Evolutionary conservation across 2,888 invertebrate species (phyloP), one percentile per base, ranked within the genome.

Genomic region (Scaptomyza polygonia): DNA sequence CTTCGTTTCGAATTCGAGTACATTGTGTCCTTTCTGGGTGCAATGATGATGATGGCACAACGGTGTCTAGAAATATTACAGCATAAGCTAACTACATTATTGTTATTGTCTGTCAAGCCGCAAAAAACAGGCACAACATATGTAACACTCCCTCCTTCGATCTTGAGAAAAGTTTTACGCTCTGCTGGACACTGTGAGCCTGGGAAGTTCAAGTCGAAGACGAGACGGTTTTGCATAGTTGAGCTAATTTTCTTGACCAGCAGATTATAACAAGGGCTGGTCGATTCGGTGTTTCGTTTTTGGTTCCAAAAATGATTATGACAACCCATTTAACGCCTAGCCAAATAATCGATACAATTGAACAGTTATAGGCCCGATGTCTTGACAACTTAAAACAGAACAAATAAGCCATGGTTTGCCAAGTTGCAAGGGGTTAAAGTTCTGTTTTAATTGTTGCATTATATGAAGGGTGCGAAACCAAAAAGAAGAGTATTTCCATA

Each of bases 251-350:
- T 25, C 52, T 54, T 42, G 39, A 43, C 25, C 66, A 39, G 14
- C 21, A 43, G 63, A 56, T 55, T 63, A 52, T 49, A 47, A 59
- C 58, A 30, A 43, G 21, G 30, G 27, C 56, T 49, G 32, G 6
- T 12, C 45, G 14, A 12, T n/a, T 8, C 27, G 25, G 5, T 25
- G 25, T 3, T 21, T 47, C 43, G 56, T 63, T 44, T 51, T 52
- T 44, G 16, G 16, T 39, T 43, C 51, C 14, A 14, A 8, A 49
- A 57, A n/a, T 81, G 82, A 8, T 80, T 81, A 81, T 81, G 87
- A 81, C 81, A 81, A 87, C 85, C 86, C 87, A 81, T 77, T 81
- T 86, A 86, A 69, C 82, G 85, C 67, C 45, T 51, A 25, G 25
- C 51, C 54, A 9, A 79, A 21, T 32, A n/a, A 48, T 32, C 21